Percentiles rank a stretch among this genome's conserved stretches.
Evolutionary conservation across 2,113 vertebrate genomes (phyloP).

Genomic region (Haemorhous mexicanus): DNA sequence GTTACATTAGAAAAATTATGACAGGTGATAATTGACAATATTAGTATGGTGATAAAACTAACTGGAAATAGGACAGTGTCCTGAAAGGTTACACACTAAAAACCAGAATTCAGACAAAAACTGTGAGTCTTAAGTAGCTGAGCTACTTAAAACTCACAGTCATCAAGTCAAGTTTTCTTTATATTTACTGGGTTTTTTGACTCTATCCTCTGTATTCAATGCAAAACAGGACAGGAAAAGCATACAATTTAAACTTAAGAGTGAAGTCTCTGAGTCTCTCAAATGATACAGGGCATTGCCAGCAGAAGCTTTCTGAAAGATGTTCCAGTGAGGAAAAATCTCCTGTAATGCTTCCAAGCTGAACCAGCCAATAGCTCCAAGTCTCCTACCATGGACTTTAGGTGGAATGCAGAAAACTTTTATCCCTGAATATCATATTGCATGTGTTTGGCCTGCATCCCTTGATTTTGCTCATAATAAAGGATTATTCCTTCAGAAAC

Average conservation of each 20-base stretch:
- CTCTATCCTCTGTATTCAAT: neutral
- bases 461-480: neutral
- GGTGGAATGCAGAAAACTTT: neutral
- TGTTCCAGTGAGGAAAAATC: neutral
- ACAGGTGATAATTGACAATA: neutral
- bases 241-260: neutral
- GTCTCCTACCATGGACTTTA: neutral
- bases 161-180: neutral
- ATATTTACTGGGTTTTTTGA: neutral
- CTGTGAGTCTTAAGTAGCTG: too few species aligned
- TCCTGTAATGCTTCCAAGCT: neutral
- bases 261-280: neutral
- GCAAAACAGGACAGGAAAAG: neutral
- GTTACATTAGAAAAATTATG: neutral
- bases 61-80: neutral
- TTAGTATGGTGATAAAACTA: neutral
- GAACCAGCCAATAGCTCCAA: neutral
- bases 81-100: neutral
- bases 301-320: neutral
- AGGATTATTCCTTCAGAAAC: neutral
- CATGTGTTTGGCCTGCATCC: neutral
- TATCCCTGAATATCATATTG: neutral
- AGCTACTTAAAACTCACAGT: neutral
- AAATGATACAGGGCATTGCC: neutral
- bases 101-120: neutral